These are phyloP conservation scores for Botrylloides violaceus DNA, from an alignment of 23 tunicate genomes.

Conservation along the genomic window DNA sequence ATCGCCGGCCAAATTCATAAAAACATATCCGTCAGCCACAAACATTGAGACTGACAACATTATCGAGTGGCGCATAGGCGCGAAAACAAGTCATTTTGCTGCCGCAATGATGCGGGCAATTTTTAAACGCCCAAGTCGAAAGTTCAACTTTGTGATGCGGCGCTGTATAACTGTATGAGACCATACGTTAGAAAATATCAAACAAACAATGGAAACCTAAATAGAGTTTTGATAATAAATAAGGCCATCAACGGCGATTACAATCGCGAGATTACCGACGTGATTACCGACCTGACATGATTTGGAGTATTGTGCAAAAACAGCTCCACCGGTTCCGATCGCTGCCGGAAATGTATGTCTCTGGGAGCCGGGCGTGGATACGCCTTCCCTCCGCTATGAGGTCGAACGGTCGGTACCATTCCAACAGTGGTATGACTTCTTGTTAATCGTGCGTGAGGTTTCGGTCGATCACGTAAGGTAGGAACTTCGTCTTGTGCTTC, in stretches of 20 bases:
- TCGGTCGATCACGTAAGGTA: slow-evolving; percentile 10
- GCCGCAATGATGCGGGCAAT: too few species aligned
- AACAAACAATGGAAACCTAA: background rate
- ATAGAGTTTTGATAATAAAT: background rate
- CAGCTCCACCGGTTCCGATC: slow-evolving; percentile 51
- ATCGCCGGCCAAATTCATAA: too few species aligned
- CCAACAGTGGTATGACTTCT: slow-evolving; percentile 25
- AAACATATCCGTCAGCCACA: too few species aligned
- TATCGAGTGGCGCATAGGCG: too few species aligned
- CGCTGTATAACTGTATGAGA: background rate
- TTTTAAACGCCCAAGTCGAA: background rate
- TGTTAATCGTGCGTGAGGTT: background rate
- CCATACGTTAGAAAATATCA: background rate
- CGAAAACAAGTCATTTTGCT: too few species aligned
- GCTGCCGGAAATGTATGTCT: slow-evolving; percentile 31
- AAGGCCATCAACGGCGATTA: background rate
- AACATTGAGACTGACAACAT: too few species aligned
- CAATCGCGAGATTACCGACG: background rate
- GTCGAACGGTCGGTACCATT: slow-evolving; percentile 10
- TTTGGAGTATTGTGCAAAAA: slow-evolving; percentile 6
- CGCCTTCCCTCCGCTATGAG: slow-evolving; percentile 24
- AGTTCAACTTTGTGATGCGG: background rate
- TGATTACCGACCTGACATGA: background rate
- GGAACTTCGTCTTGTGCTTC: slow-evolving; percentile 25
- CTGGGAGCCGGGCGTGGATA: slow-evolving; percentile 10